These are phyloP conservation scores for Ceratothoa steindachneri DNA, from an alignment of 2,888 invertebrate genomes.

Conservation along the genomic window DNA sequence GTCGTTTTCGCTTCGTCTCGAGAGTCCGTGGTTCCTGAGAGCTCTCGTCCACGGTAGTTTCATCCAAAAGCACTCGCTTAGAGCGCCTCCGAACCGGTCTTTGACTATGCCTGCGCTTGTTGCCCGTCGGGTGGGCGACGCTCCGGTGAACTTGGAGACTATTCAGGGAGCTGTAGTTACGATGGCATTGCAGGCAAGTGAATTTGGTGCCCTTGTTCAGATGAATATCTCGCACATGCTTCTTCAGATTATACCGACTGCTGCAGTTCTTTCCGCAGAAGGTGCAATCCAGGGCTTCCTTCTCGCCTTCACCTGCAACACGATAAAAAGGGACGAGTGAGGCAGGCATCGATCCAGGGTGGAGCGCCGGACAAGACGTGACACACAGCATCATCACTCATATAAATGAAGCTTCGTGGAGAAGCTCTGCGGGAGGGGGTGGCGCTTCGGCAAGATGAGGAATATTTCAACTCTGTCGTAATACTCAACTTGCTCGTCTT, in stretches of 20 bases:
- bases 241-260: constrained; percentile 46
- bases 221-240: constrained; percentile 47
- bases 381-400: background rate
- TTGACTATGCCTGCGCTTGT: constrained; percentile 21
- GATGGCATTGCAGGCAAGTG: constrained; percentile 36
- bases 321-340: constrained; percentile 34
- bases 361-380: background rate
- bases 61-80: background rate
- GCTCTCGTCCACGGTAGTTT: background rate
- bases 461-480: too few relatives aligned
- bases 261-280: constrained; percentile 46
- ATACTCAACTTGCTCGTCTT: too few relatives aligned
- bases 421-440: too few relatives aligned
- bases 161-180: constrained; percentile 45
- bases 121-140: constrained; percentile 42
- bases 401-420: too few relatives aligned
- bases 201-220: constrained; percentile 43
- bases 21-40: background rate
- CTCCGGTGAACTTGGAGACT: constrained; percentile 45
- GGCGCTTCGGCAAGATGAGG: too few relatives aligned
- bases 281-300: constrained; percentile 38
- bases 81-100: background rate
- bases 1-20: background rate
- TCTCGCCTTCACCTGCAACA: constrained; percentile 40
- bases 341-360: constrained; percentile 6